Conservation (phyloP, 2,888 invertebrate species). For the Epinotia demarniana region DNA sequence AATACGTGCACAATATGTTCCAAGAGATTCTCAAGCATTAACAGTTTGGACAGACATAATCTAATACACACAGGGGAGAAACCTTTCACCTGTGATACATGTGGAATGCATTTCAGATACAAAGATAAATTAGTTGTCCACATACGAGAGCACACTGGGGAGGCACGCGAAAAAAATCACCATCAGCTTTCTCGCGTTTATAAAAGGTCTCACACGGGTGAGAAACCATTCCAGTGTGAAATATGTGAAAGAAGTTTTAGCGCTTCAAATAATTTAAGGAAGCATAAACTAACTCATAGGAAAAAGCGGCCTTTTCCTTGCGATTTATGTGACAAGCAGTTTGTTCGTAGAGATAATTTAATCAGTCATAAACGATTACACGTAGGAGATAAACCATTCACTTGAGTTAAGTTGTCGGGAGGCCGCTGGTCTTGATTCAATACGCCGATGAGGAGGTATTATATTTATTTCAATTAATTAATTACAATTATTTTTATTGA, state of each 20-base stretch:
- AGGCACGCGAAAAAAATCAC: neutral
- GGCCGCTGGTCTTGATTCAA: no score
- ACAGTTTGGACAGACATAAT: constrained; percentile 3
- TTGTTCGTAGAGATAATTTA: constrained; percentile 2
- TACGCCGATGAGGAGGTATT: no score
- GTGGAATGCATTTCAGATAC: neutral
- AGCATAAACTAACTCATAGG: constrained; percentile 10
- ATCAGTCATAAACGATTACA: neutral
- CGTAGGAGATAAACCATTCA: constrained; percentile 9
- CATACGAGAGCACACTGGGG: neutral
- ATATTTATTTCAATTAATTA: no score
- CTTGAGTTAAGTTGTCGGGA: no score
- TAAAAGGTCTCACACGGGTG: neutral
- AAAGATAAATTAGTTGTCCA: neutral
- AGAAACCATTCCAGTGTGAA: neutral
- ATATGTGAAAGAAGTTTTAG: constrained; percentile 5
- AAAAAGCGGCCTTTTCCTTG: neutral
- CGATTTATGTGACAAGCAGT: neutral
- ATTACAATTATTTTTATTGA: no score
- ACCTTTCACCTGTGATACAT: neutral
- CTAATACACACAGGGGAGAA: neutral
- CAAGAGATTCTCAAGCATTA: neutral
- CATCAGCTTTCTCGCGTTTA: neutral
- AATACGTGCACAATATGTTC: constrained; percentile 2
- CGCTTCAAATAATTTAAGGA: neutral